Conservation (phyloP, 2,888 invertebrate species). For the Eledone cirrhosa region DNA sequence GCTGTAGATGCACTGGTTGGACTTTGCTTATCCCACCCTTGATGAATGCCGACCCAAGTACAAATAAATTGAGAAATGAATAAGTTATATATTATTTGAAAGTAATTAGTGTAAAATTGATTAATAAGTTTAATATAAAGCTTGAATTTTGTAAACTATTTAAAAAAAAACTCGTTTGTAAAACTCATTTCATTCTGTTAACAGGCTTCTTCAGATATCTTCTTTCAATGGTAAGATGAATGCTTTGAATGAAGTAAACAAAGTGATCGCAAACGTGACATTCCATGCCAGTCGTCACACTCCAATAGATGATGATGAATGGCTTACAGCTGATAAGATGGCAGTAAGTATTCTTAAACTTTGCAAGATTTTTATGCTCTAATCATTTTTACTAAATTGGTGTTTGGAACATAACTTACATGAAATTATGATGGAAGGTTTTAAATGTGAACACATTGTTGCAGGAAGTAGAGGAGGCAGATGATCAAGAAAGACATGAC, state of each 20-base stretch:
- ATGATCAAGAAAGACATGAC: too few relatives aligned
- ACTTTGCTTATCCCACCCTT: too few relatives aligned
- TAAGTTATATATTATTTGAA: too few relatives aligned
- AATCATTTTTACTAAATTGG: not conserved
- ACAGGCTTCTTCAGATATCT: constrained; percentile 88
- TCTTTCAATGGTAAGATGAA: constrained; percentile 99
- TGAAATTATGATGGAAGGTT: not conserved
- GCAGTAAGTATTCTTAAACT: constrained; percentile 75
- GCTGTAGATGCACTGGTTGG: too few relatives aligned
- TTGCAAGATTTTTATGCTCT: not conserved
- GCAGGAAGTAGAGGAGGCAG: too few relatives aligned
- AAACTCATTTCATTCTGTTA: constrained; percentile 35
- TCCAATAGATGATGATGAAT: constrained; percentile 75
- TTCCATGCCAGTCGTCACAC: constrained; percentile 78
- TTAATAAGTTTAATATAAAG: too few relatives aligned
- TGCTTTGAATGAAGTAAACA: constrained; percentile 96
- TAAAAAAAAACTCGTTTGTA: too few relatives aligned
- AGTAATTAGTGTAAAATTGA: too few relatives aligned
- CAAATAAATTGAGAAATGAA: too few relatives aligned
- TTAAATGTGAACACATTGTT: not conserved
- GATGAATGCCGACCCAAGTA: too few relatives aligned
- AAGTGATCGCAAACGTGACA: constrained; percentile 85
- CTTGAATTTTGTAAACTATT: too few relatives aligned
- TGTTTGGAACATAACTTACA: too few relatives aligned
- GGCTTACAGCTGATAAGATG: constrained; percentile 92